Conservation (phyloP, 2,113 vertebrate genomes). For the Salvelinus namaycush region DNA sequence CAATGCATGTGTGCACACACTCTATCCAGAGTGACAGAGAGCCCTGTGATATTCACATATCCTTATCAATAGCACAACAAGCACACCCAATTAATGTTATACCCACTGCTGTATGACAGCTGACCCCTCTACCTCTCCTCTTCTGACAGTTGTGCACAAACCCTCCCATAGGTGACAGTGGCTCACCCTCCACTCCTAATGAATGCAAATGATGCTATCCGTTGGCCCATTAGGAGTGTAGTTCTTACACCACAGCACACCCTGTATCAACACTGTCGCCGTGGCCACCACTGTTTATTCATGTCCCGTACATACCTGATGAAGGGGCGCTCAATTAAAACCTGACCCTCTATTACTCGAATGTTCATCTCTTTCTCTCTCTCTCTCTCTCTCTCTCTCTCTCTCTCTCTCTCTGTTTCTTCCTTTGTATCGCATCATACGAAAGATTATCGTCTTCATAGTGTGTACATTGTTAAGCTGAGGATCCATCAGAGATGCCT, state of each 20-base stretch:
- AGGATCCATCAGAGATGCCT: not conserved
- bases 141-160: not conserved
- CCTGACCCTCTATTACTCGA: not conserved
- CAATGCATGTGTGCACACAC: not conserved
- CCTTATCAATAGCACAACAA: not conserved
- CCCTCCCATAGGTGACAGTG: conserved; percentile 2
- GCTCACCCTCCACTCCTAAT: conserved; percentile 26
- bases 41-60: too few species aligned
- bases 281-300: conserved; percentile 21
- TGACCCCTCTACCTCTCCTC: not conserved
- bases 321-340: conserved; percentile 48
- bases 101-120: not conserved
- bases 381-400: not conserved
- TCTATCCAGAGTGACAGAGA: not conserved
- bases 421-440: not conserved
- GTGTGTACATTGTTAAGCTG: conserved; percentile 3
- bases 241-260: conserved; percentile 26
- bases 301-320: conserved; percentile 34
- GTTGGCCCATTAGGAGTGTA: conserved; percentile 41
- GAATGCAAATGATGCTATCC: conserved; percentile 35
- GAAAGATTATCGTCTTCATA: conserved; percentile 6
- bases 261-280: conserved; percentile 31
- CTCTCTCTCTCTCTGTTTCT: not conserved
- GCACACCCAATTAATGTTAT: conserved; percentile 15
- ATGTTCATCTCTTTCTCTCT: not conserved